Percentiles rank a stretch among this genome's conserved stretches.
These are phyloP conservation scores for Mythimna loreyi DNA, from an alignment of 2,888 invertebrate species.

Conservation along the genomic window DNA sequence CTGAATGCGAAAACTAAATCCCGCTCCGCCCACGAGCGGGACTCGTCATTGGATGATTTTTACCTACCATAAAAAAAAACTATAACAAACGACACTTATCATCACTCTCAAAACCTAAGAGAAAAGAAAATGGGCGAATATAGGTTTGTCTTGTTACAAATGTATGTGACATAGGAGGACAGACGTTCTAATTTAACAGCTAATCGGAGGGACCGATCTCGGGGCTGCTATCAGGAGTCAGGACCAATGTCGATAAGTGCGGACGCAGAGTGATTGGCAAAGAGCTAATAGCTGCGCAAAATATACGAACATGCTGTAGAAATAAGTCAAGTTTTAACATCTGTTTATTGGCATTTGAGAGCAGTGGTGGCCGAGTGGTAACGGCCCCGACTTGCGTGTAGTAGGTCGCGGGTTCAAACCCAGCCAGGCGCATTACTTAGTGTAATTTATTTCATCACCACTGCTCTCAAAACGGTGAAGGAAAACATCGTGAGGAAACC, in stretches of 20 bases:
- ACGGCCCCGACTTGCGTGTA: too few relatives aligned
- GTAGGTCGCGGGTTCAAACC: too few relatives aligned
- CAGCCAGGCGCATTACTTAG: too few relatives aligned
- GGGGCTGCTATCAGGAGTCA: slow-evolving; percentile 13
- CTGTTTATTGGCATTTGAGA: neutral
- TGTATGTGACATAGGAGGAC: slow-evolving; percentile 25
- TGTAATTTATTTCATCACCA: too few relatives aligned
- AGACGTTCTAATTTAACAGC: slow-evolving; percentile 31
- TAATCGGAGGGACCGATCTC: slow-evolving; percentile 39
- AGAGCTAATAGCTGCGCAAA: slow-evolving; percentile 19
- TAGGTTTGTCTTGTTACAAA: slow-evolving; percentile 1
- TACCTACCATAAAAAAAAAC: too few relatives aligned
- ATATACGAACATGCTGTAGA: neutral
- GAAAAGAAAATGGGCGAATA: neutral
- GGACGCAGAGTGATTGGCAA: slow-evolving; percentile 28
- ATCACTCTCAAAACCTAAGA: neutral
- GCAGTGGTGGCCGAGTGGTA: too few relatives aligned
- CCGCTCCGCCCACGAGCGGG: too few relatives aligned
- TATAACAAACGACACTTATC: neutral
- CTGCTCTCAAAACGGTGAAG: too few relatives aligned
- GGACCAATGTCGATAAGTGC: slow-evolving; percentile 23
- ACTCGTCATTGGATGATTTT: too few relatives aligned
- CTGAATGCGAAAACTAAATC: too few relatives aligned
- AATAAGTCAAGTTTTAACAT: neutral
- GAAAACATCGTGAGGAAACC: too few relatives aligned